Base-by-base conservation (phyloP, 2,797 vertebrate species). In the Channallabes apus region DNA sequence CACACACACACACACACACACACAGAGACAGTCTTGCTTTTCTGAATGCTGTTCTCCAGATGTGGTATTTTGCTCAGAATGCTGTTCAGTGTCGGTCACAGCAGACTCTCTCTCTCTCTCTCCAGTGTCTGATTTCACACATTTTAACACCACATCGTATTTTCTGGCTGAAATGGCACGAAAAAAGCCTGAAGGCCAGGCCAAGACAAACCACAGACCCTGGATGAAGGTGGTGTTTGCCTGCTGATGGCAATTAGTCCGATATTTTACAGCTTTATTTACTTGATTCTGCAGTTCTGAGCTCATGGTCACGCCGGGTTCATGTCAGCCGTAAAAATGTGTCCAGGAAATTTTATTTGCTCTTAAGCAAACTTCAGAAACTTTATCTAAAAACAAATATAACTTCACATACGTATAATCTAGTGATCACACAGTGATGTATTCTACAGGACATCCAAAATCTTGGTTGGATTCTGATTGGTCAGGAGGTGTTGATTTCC, bases 11-110 rank as follows among this genome's bases (percentile, higher is more conserved):
- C 82, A 87, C 35, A 67, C 41, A 80, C n/a, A 38, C 32, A 56
- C 8, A n/a, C 22, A n/a, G 9, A 38, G 18, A 41, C 93, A 92
- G 90, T 88, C 87, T 91, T 92, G 87, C 90, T 90, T 88, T 91
- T 82, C 51, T 87, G 86, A 88, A 80, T 84, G 82, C 83, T 84
- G 82, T 65, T 88, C 87, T 88, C 87, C 87, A 87, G 88, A 87
- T 77, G 77, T 72, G 87, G 76, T 64, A 81, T 90, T 84, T 84
- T 86, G 91, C 83, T 88, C 61, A 82, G 82, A 88, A 88, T 83
- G 87, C 73, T 82, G 58, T 75, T 88, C 81, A 85, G 81, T 87
- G 84, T 85, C 68, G 29, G 86, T 24, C 61, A 67, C 73, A 35
- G 27, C 18, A 15, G 11, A 72, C 35, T 35, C 35, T 35, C 35